Evolutionary conservation across 2,113 vertebrate species (phyloP).

Genomic region (Pristiophorus japonicus): DNA sequence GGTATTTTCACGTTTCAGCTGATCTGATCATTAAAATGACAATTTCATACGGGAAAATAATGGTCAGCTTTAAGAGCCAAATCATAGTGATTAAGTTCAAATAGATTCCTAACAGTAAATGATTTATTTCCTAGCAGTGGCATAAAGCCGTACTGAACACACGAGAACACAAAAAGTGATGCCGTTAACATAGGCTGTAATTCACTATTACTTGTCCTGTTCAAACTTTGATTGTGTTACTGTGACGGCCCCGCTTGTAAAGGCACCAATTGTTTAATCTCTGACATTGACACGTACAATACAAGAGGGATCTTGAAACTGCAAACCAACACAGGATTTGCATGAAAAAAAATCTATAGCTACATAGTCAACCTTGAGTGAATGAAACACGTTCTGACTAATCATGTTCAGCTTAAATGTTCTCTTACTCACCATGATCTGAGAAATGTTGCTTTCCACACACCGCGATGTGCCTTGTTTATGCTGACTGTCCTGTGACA

Average conservation of each 20-base stretch:
- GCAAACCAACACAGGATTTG: neutral
- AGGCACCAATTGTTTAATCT: neutral
- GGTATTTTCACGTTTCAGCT: neutral
- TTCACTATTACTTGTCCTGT: neutral
- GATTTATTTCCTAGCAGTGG: too few species aligned
- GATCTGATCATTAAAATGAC: neutral
- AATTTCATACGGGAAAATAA: neutral
- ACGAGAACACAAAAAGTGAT: neutral
- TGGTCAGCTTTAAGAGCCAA: neutral
- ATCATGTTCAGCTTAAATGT: neutral
- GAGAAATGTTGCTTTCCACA: conserved; percentile 67
- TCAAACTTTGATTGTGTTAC: neutral
- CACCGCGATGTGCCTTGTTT: conserved; percentile 71
- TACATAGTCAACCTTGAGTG: neutral
- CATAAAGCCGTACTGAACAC: neutral
- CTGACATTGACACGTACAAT: neutral
- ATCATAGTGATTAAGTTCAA: neutral
- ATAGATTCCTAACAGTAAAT: neutral
- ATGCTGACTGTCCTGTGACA: conserved; percentile 70
- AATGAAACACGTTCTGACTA: neutral
- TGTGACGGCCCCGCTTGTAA: neutral
- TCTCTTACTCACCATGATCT: conserved; percentile 73
- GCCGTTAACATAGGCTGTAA: neutral
- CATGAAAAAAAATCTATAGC: neutral
- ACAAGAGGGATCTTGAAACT: neutral